These are phyloP conservation scores for Pseudomyrmex dendroicus DNA, from an alignment of 1,140 invertebrate genomes.

Conservation along the genomic window DNA sequence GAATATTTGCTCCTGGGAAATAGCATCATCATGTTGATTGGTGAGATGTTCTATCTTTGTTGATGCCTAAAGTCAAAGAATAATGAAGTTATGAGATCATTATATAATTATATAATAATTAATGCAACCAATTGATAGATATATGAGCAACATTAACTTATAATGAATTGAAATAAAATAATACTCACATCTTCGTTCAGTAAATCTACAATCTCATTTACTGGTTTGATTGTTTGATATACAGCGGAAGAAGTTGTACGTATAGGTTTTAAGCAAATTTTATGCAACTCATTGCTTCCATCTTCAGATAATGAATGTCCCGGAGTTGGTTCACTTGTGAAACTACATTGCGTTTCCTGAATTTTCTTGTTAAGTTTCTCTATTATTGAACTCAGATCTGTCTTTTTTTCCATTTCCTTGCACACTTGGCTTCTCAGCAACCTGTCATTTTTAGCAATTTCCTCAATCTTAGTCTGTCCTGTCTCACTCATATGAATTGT, in stretches of 20 bases:
- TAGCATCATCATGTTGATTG: constrained; percentile 78
- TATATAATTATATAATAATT: constrained; percentile 5
- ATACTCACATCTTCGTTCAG: constrained; percentile 84
- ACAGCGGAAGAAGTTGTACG: constrained; percentile 84
- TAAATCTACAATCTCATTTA: constrained; percentile 75
- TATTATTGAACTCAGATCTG: constrained; percentile 87
- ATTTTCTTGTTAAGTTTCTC: constrained; percentile 81
- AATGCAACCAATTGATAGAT: not conserved
- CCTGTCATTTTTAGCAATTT: constrained; percentile 80
- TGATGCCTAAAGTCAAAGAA: constrained; percentile 83
- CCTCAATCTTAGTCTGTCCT: constrained; percentile 19
- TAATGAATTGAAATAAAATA: constrained; percentile 37
- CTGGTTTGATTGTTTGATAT: constrained; percentile 82
- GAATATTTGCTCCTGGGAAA: constrained; percentile 87
- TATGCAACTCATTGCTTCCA: too few relatives aligned
- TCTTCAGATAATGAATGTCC: too few relatives aligned
- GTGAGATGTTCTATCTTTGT: constrained; percentile 85
- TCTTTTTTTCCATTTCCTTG: constrained; percentile 82
- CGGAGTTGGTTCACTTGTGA: not conserved
- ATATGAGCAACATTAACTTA: not conserved
- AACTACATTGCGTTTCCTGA: constrained; percentile 63
- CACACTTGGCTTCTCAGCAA: constrained; percentile 73
- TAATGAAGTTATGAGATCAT: constrained; percentile 30
- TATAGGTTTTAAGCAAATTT: constrained; percentile 84
- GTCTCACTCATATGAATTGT: constrained; percentile 30